A percentile compares a stretch with the other conserved stretches of the same genome.
Evolutionary conservation across 2,797 vertebrate species (phyloP).

Genomic region (Syndactyla subalaris): DNA sequence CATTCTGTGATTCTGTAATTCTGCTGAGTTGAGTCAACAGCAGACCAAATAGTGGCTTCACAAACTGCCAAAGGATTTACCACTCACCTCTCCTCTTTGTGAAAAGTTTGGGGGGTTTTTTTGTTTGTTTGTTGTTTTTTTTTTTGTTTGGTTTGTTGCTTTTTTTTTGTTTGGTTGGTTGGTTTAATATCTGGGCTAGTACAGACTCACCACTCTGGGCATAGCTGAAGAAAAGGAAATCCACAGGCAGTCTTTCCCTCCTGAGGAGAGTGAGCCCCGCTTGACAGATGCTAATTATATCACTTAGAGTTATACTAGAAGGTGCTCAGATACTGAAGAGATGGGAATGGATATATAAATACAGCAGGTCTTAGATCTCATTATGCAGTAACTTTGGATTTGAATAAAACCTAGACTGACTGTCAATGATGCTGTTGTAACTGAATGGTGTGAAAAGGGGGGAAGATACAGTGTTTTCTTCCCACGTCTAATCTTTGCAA

Average conservation of each 20-base stretch:
- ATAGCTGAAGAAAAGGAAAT: background rate
- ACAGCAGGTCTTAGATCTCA: background rate
- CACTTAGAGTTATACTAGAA: background rate
- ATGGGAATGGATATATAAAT: background rate
- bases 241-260: background rate
- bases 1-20: background rate
- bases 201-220: background rate
- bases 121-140: too few species aligned
- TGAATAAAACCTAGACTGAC: slow-evolving; percentile 15
- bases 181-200: background rate
- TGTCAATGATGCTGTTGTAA: background rate
- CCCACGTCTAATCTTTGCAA: background rate
- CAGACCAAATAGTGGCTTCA: background rate
- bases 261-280: background rate
- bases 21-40: fast-evolving
- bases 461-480: background rate
- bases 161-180: too few species aligned
- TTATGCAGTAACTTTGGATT: background rate
- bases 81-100: background rate
- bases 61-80: background rate
- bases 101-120: too few species aligned
- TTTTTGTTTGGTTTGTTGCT: too few species aligned
- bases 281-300: background rate
- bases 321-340: background rate
- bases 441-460: background rate